Conservation (phyloP, 2,888 invertebrate species). For the Achlya flavicornis region DNA sequence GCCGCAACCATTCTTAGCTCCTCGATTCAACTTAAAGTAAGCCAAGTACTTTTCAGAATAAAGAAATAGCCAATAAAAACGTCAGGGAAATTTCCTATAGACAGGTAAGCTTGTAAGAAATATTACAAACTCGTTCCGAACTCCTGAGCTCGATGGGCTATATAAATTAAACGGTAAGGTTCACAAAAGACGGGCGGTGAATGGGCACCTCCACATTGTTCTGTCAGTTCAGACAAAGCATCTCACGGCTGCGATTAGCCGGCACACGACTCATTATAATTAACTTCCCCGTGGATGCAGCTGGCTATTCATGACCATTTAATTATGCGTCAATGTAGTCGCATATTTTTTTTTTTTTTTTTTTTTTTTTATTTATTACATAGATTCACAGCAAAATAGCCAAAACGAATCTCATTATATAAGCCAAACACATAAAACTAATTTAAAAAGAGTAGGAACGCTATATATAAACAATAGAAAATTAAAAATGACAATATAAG, state of each 20-base stretch:
- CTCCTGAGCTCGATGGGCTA: conserved; percentile 41
- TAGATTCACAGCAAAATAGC: too few relatives aligned
- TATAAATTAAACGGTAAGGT: conserved; percentile 54
- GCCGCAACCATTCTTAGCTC: conserved; percentile 4
- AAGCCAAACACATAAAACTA: too few relatives aligned
- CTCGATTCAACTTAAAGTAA: conserved; percentile 5
- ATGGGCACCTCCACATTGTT: conserved; percentile 65
- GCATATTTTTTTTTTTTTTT: background rate
- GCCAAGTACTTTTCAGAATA: conserved; percentile 6
- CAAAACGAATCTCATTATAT: too few relatives aligned
- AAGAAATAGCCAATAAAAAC: conserved; percentile 8
- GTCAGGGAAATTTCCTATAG: conserved; percentile 8
- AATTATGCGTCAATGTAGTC: background rate
- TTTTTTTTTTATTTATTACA: too few relatives aligned
- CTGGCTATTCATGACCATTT: conserved; percentile 25
- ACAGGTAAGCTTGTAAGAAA: conserved; percentile 8
- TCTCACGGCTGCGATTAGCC: conserved; percentile 60
- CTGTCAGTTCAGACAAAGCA: conserved; percentile 71
- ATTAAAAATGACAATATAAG: too few relatives aligned
- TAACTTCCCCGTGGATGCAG: conserved; percentile 43
- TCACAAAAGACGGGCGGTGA: conserved; percentile 59
- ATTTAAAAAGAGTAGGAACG: too few relatives aligned
- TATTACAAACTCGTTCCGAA: conserved; percentile 30
- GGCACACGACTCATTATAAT: conserved; percentile 64
- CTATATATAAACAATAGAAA: too few relatives aligned